Evolutionary conservation across 2,888 invertebrate genomes (phyloP).

Genomic region (Amphipoea oculea): DNA sequence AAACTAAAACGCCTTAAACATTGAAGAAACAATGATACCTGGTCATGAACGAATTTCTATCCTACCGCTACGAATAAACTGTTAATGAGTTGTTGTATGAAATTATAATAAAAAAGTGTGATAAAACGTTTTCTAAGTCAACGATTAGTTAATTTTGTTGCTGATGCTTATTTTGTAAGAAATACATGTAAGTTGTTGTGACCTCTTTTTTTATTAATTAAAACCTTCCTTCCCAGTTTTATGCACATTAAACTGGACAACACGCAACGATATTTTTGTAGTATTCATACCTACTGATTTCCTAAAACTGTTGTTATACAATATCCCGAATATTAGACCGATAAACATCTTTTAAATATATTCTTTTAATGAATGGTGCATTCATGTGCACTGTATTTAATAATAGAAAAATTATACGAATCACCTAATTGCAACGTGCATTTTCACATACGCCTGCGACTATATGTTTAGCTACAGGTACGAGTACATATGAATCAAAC

Average conservation of each 20-base stretch:
- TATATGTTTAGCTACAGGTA: not conserved
- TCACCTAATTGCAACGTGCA: not conserved
- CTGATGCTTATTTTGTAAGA: constrained; percentile 43
- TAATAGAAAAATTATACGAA: not conserved
- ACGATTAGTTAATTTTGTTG: constrained; percentile 7
- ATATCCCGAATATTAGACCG: not conserved
- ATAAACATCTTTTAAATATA: no score
- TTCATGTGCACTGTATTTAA: no score
- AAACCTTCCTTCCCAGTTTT: not conserved
- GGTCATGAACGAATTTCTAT: not conserved
- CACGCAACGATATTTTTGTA: not conserved
- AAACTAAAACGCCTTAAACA: not conserved
- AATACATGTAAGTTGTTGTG: constrained; percentile 45
- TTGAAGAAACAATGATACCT: not conserved
- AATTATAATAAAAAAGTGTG: constrained; percentile 36
- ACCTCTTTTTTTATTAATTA: constrained; percentile 7
- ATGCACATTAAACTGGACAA: not conserved
- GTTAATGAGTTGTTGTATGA: constrained; percentile 7
- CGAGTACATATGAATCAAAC: not conserved
- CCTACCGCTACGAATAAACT: constrained; percentile 13
- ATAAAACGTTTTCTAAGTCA: constrained; percentile 59
- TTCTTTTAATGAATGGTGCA: not conserved
- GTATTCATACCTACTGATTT: not conserved
- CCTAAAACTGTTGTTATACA: not conserved
- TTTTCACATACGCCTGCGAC: constrained; percentile 27